phyloP scores from a whole-genome alignment of 1,140 invertebrate genomes.

The Drosophila repletoides region DNA sequence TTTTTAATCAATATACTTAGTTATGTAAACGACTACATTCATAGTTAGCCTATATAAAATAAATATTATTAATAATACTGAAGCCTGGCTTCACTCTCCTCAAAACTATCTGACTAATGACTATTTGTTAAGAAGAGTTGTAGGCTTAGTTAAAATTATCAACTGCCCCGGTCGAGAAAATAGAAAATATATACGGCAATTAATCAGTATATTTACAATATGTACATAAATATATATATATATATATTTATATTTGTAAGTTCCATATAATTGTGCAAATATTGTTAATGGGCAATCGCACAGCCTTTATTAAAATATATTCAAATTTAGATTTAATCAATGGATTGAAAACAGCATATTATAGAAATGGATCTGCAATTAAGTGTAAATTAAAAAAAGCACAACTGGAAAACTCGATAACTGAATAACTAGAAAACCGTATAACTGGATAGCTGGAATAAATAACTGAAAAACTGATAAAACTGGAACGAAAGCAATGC shows the following conservation, averaged over 20 bases:
- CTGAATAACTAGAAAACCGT: neutral
- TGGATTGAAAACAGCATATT: too few species aligned
- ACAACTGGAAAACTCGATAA: neutral
- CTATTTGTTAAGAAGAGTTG: slow-evolving; percentile 31
- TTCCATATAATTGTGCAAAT: slow-evolving; percentile 21
- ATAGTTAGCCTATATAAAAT: slow-evolving; percentile 12
- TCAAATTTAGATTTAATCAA: slow-evolving; percentile 10
- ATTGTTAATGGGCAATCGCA: slow-evolving; percentile 28
- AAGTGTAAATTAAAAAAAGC: neutral
- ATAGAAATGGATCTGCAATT: neutral
- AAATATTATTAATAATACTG: slow-evolving; percentile 2
- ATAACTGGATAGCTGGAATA: neutral
- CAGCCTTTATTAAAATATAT: slow-evolving; percentile 12
- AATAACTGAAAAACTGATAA: neutral
- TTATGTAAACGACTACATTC: too few species aligned
- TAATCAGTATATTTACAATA: neutral
- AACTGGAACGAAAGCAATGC: slow-evolving; percentile 14
- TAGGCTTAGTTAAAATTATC: slow-evolving; percentile 20
- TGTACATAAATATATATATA: slow-evolving; percentile 2
- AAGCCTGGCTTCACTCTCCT: slow-evolving; percentile 22
- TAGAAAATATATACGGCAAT: neutral
- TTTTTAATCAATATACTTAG: too few species aligned
- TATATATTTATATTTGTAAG: neutral
- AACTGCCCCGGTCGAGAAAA: slow-evolving; percentile 2
- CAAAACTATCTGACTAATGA: neutral